Conservation (phyloP, 2,888 invertebrate species). For the Andrena dorsata region DNA sequence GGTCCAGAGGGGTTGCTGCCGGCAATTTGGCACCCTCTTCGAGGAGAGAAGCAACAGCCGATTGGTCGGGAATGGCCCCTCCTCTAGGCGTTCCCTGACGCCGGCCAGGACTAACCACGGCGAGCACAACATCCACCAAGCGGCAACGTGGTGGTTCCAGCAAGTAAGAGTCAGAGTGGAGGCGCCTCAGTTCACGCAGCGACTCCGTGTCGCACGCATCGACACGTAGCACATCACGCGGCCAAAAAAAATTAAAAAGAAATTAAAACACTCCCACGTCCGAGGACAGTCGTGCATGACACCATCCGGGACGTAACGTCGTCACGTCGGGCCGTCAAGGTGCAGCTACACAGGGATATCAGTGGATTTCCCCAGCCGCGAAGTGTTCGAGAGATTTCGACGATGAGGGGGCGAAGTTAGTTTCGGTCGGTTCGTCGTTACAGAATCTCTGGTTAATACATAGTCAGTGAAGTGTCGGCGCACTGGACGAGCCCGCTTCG, state of each 20-base stretch:
- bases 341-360: not conserved
- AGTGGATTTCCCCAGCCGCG: slow-evolving; percentile 8
- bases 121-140: slow-evolving; percentile 40
- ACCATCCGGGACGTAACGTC: not conserved
- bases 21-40: slow-evolving; percentile 73
- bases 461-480: slow-evolving; percentile 42
- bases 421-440: not conserved
- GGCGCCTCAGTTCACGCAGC: slow-evolving; percentile 78
- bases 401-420: slow-evolving; percentile 15
- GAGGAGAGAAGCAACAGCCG: slow-evolving; percentile 39
- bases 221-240: slow-evolving; percentile 48
- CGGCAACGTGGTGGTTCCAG: slow-evolving; percentile 60
- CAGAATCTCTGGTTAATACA: not conserved
- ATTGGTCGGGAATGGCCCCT: slow-evolving; percentile 80
- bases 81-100: slow-evolving; percentile 77
- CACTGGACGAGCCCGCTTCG: not conserved
- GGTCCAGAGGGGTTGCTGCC: slow-evolving; percentile 64
- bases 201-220: slow-evolving; percentile 80
- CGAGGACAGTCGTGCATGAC: slow-evolving; percentile 10
- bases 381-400: not conserved
- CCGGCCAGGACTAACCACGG: slow-evolving; percentile 58
- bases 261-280: not conserved
- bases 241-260: not conserved
- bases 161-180: slow-evolving; percentile 62
- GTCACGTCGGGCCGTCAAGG: slow-evolving; percentile 1